Base-by-base conservation (phyloP, 2,113 vertebrate species). In the Heterotilapia buettikoferi region DNA sequence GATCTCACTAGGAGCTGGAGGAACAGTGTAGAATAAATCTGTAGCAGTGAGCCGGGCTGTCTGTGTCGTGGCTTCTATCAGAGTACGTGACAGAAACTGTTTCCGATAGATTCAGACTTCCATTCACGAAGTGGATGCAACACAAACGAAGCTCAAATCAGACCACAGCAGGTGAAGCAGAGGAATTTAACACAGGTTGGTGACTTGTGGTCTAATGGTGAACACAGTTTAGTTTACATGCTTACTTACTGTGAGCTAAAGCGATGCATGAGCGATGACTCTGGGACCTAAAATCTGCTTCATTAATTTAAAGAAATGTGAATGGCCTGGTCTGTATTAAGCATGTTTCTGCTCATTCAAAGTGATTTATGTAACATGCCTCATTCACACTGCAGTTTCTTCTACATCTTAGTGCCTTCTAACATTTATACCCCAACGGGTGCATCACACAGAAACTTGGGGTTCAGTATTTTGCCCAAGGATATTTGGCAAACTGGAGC, bases 1-100 rank as follows among this genome's bases (percentile, higher is more conserved):
- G 57, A 63, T 90, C 88, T 86, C 89, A 81, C 87, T 66, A 6
- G 36, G 80, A 86, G 71, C n/a, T 36, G 81, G 78, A 86, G 54
- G 33, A 13, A 76, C 40, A 36, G 9, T 8, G 43, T 18, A 21
- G 43, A 68, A 36, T 36, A 8, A 79, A 19, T 2, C 82, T 26
- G 26, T 13, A 24, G 31, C 45, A 16, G n/a, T 26, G 31, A 40
- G 29, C 18, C 6, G 4, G 18, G 5, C 50, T 24, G 5, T 16
- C 11, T 16, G 18, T 8, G 50, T 36, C 5, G 4, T 5, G 2
- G 66, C n/a, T 45, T 71, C n/a, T 9, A 24, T 9, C 7, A 24
- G 38, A 45, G 40, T 10, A 3, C 2, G 9, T 16, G 13, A 16
- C 40, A 26, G 5, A 73, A 45, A 45, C 9, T 5, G 40, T 10